Conservation (phyloP, 2,888 invertebrate species). For the Cordilura impudica region DNA sequence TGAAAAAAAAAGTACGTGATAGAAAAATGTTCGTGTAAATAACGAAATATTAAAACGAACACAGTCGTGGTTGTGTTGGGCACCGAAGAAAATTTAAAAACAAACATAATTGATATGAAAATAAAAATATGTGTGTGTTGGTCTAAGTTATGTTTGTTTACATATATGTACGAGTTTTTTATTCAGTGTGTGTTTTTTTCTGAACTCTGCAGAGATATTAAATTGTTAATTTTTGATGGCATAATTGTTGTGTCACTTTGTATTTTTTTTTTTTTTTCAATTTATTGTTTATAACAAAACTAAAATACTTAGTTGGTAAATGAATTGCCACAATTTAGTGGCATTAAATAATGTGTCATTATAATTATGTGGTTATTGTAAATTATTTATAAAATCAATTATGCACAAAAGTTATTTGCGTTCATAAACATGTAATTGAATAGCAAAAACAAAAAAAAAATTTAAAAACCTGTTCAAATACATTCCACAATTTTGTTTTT, state of each 20-base stretch:
- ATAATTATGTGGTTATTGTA: slow-evolving; percentile 52
- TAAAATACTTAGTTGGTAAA: neutral
- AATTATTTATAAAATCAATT: slow-evolving; percentile 50
- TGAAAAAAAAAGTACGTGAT: too few species aligned
- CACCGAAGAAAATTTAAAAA: too few species aligned
- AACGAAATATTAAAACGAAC: too few species aligned
- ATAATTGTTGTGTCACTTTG: neutral
- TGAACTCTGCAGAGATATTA: too few species aligned
- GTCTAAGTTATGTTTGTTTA: too few species aligned
- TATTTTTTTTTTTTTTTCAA: neutral
- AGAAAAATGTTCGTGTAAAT: too few species aligned
- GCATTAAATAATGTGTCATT: slow-evolving; percentile 56
- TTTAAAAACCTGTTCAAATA: too few species aligned
- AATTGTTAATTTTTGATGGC: neutral
- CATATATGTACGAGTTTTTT: too few species aligned
- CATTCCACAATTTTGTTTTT: too few species aligned
- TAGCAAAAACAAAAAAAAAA: slow-evolving; percentile 6
- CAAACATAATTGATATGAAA: too few species aligned
- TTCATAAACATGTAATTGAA: neutral
- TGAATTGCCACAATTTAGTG: slow-evolving; percentile 53
- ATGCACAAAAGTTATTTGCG: slow-evolving; percentile 18
- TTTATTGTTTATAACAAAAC: neutral
- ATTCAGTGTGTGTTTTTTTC: neutral
- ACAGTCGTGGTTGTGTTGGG: too few species aligned
- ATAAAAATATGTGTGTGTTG: too few species aligned